phyloP scores from a whole-genome alignment of 37 sponge, comb jelly and placozoan genomes.

The Aplysina aerophoba region DNA sequence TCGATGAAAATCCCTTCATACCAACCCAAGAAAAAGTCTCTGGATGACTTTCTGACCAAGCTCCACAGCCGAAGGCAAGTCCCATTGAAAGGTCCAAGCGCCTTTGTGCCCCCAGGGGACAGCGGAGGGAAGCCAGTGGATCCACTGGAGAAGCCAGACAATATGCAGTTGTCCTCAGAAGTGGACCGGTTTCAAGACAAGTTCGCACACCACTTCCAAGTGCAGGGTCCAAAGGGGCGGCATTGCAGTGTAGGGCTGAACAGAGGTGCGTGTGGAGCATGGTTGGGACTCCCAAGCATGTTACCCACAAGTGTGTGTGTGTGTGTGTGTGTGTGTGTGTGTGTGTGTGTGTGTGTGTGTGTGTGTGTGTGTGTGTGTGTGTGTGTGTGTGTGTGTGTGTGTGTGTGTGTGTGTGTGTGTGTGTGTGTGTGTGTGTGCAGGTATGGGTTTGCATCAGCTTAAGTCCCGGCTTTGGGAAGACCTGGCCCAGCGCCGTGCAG shows the following conservation, averaged over 20 bases:
- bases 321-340: constrained; percentile 35
- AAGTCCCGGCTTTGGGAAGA: constrained; percentile 34
- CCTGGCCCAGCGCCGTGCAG: constrained; percentile 53
- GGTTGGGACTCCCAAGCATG: background rate
- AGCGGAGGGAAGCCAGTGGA: no score
- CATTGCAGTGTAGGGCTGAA: background rate
- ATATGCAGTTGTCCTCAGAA: no score
- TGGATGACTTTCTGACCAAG: constrained; percentile 67
- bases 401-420: constrained; percentile 25
- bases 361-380: constrained; percentile 42
- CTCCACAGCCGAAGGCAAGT: constrained; percentile 18
- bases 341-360: constrained; percentile 26
- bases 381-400: constrained; percentile 37
- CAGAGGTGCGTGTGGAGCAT: background rate
- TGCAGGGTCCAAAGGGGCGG: background rate
- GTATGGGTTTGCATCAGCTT: constrained; percentile 49
- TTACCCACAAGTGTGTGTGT: background rate
- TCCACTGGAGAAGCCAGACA: background rate
- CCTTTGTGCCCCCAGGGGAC: no score
- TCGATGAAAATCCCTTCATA: constrained; percentile 64
- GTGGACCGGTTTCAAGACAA: no score
- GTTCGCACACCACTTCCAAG: no score
- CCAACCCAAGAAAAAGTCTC: constrained; percentile 58
- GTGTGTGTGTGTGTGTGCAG: constrained; percentile 32
- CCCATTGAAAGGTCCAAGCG: background rate